Evolutionary conservation across 2,113 vertebrate species (phyloP), one percentile per base, ranked within the genome.

Genomic region (Dascyllus trimaculatus): DNA sequence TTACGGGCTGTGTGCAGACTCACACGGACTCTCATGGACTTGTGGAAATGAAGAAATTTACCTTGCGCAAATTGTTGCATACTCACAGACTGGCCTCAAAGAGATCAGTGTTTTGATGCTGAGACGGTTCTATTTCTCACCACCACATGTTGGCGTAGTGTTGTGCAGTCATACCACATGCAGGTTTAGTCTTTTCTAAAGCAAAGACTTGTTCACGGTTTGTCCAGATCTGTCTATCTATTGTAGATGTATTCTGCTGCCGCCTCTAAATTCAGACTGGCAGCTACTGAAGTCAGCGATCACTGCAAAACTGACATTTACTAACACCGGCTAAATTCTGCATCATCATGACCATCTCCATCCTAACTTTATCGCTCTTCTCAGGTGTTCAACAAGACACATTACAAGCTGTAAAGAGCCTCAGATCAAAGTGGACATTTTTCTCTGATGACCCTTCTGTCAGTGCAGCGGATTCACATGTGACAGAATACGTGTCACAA

Each of bases 261-360:
- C 40, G 10, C 11, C 40, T 43, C 40, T 49, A 19, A 49, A 4
- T 32, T 24, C 38, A 17, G 2, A 54, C 32, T 11, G 51, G 14
- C 40, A 21, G 26, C 59, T 71, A 24, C 35, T 40, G n/a, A 65
- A 26, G 53, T 40, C 38, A 52, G 32, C 32, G 51, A 62, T 58
- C 8, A 0, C 67, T 40, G 10, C 53, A 14, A 8, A 46, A 15
- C 17, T 69, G 48, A 85, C 60, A 45, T 56, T 18, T 8, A 68
- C 52, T 71, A 82, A 81, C 70, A 14, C 0, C 13, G n/a, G 53
- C 69, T 80, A 45, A 51, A 59, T 25, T 32, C 60, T 78, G 46
- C 57, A 1, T 51, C 68, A 29, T 86, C 52, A 24, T 40, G 51
- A 38, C 4, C 49, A 49, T 67, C 72, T 35, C 76, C 63, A 54